These are phyloP conservation scores for Grapholita molesta DNA, from an alignment of 1,140 invertebrate species.

Conservation along the genomic window DNA sequence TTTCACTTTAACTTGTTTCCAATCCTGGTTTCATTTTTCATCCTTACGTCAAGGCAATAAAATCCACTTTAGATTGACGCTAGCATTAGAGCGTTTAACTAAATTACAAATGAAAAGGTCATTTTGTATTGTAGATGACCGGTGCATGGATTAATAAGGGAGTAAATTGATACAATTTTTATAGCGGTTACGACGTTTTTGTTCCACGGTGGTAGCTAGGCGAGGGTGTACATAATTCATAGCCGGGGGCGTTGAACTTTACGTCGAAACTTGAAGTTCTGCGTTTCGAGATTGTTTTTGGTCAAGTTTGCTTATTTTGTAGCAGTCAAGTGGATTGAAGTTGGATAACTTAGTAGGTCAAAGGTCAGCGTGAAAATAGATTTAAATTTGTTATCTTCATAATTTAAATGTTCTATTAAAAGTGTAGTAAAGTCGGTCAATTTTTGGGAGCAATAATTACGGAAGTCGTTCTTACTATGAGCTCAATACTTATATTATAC, in stretches of 20 bases:
- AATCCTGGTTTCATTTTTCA: not conserved
- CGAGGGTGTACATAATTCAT: not conserved
- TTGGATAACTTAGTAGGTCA: not conserved
- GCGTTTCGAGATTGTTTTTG: not conserved
- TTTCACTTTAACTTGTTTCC: not conserved
- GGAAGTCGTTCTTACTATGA: too few relatives aligned
- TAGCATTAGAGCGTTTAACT: too few relatives aligned
- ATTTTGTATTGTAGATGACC: not conserved
- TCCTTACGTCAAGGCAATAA: not conserved
- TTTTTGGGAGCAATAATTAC: too few relatives aligned
- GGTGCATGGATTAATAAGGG: not conserved
- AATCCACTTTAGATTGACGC: not conserved
- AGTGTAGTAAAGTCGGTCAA: too few relatives aligned
- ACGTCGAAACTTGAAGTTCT: not conserved
- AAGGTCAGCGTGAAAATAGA: not conserved
- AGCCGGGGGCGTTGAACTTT: not conserved
- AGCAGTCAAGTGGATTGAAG: not conserved
- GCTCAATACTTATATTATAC: too few relatives aligned
- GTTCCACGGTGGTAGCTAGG: not conserved
- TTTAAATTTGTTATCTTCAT: too few relatives aligned
- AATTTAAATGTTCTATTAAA: too few relatives aligned
- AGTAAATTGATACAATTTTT: not conserved
- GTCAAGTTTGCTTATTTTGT: not conserved
- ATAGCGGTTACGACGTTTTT: not conserved
- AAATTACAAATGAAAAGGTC: not conserved